These are phyloP conservation scores for Petrolisthes manimaculis DNA, from an alignment of 2,888 invertebrate genomes.

Conservation along the genomic window DNA sequence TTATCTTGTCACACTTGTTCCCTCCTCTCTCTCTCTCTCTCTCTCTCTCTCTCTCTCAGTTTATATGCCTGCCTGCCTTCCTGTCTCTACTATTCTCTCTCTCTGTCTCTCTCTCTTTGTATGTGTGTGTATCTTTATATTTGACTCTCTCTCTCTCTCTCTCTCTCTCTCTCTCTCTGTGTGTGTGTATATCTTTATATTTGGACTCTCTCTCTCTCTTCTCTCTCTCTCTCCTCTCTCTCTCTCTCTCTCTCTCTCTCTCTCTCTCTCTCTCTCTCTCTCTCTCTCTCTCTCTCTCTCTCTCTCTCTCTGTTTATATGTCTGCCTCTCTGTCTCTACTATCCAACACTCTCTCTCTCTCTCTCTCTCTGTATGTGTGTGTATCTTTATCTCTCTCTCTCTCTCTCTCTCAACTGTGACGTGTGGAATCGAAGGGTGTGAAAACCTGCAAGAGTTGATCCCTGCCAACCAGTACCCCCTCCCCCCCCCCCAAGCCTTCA, in stretches of 20 bases:
- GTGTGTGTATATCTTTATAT: neutral
- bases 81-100: neutral
- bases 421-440: no score
- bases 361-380: no score
- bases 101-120: neutral
- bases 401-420: neutral
- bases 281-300: neutral
- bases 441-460: neutral
- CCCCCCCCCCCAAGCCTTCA: neutral
- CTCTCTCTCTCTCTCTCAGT: no score
- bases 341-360: neutral
- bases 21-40: no score
- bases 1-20: no score
- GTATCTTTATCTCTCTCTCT: neutral
- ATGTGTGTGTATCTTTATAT: slow-evolving; percentile 70
- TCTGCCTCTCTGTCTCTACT: neutral
- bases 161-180: neutral
- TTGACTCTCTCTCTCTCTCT: neutral
- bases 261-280: neutral
- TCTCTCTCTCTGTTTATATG: neutral
- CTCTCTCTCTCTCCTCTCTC: neutral
- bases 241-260: neutral
- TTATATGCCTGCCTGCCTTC: slow-evolving; percentile 16
- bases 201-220: slow-evolving; percentile 1
- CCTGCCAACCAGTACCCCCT: neutral